phyloP scores from a whole-genome alignment of 2,888 invertebrate species.

The Monopis laevigella region DNA sequence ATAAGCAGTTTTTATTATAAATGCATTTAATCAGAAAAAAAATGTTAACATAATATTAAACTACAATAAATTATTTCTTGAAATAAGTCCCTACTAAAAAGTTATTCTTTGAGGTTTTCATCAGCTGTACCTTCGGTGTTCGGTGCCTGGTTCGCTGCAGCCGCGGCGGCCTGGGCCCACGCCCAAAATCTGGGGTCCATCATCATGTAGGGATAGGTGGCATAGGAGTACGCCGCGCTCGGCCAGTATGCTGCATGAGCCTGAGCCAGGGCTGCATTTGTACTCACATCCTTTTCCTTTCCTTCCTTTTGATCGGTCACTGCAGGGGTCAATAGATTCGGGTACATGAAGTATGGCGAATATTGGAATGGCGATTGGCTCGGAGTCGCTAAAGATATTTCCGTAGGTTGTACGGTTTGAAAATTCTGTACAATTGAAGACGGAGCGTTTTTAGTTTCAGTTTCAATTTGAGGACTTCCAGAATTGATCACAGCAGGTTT shows the following conservation, averaged over 20 bases:
- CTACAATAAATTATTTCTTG: conserved; percentile 2
- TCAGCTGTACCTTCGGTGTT: background rate
- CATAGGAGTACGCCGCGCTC: conserved; percentile 33
- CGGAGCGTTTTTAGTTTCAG: too few species aligned
- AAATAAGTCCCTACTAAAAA: background rate
- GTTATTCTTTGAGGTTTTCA: conserved; percentile 1
- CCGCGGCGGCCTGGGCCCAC: conserved; percentile 15
- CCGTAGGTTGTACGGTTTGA: too few species aligned
- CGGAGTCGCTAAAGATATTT: background rate
- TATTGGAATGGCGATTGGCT: conserved; percentile 26
- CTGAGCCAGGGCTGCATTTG: conserved; percentile 20
- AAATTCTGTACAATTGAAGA: too few species aligned
- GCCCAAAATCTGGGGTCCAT: conserved; percentile 44
- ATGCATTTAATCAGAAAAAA: too few species aligned
- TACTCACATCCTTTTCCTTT: conserved; percentile 31
- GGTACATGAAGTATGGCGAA: conserved; percentile 43
- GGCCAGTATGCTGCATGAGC: conserved; percentile 38
- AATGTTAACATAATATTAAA: background rate
- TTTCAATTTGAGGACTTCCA: too few species aligned
- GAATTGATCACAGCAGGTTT: too few species aligned
- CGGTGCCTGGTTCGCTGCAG: too few species aligned
- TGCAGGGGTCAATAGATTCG: conserved; percentile 42
- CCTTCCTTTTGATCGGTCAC: conserved; percentile 38
- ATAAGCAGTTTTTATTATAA: too few species aligned
- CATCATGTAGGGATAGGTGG: conserved; percentile 43